These are phyloP conservation scores for Dipodomys ordii DNA, from an alignment of 2,113 vertebrate species.

Conservation along the genomic window DNA sequence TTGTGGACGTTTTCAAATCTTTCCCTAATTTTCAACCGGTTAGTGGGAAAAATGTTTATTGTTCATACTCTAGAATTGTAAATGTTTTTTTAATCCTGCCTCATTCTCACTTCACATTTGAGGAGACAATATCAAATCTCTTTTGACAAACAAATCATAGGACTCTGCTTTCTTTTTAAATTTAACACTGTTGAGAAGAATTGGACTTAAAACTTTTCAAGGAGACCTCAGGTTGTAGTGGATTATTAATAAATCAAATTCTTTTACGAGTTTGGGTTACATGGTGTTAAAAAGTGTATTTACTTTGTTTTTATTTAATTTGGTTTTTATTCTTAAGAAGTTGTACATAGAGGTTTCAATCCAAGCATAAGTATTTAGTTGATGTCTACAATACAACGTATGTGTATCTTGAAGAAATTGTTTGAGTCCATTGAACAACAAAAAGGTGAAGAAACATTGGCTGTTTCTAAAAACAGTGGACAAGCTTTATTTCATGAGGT, in stretches of 20 bases:
- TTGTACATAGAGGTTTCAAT: too few species aligned
- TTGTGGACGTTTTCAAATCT: not conserved
- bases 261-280: slow-evolving; percentile 51
- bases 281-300: slow-evolving; percentile 1
- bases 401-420: not conserved
- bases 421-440: not conserved
- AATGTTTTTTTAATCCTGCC: not conserved
- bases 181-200: slow-evolving; percentile 21
- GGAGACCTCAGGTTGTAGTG: slow-evolving; percentile 9
- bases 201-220: slow-evolving; percentile 61
- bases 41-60: slow-evolving; percentile 8
- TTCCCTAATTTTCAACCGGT: slow-evolving; percentile 41
- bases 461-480: slow-evolving; percentile 32
- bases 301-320: too few species aligned
- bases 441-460: slow-evolving; percentile 32
- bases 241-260: slow-evolving; percentile 42
- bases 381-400: not conserved
- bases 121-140: slow-evolving; percentile 38
- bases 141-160: not conserved
- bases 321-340: too few species aligned
- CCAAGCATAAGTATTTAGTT: slow-evolving; percentile 41
- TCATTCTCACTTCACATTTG: not conserved
- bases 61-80: slow-evolving; percentile 1
- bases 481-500: slow-evolving; percentile 11
- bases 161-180: slow-evolving; percentile 61